Evolutionary conservation across 2,797 vertebrate species (phyloP).

Genomic region (Chanos chanos): DNA sequence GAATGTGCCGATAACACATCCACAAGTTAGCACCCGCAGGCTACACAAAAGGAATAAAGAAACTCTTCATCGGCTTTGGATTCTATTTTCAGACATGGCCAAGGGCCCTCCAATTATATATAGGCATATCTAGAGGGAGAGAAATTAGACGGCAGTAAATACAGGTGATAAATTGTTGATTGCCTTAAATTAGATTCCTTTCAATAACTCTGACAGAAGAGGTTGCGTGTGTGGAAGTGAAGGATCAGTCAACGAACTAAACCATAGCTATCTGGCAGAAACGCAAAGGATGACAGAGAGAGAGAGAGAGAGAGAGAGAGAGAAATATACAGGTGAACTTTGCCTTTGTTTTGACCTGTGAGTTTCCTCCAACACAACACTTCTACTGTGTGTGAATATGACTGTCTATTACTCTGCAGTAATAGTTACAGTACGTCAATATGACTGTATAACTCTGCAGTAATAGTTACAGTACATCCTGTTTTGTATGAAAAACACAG

Average conservation of each 20-base stretch:
- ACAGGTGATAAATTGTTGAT: constrained; percentile 41
- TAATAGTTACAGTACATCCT: no score
- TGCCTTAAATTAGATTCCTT: constrained; percentile 27
- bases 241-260: not conserved
- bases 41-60: constrained; percentile 36
- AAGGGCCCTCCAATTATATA: constrained; percentile 39
- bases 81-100: constrained; percentile 57
- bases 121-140: constrained; percentile 15
- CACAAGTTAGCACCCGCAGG: constrained; percentile 58
- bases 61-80: constrained; percentile 54
- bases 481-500: no score
- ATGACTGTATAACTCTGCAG: no score
- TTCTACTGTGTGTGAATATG: no score
- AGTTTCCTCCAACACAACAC: no score
- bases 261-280: no score
- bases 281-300: no score
- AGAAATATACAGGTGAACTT: no score
- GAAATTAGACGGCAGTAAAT: constrained; percentile 49
- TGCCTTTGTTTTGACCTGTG: no score
- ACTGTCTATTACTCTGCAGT: no score
- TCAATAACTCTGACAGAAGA: constrained; percentile 30
- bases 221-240: constrained; percentile 24
- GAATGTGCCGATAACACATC: constrained; percentile 49
- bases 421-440: no score
- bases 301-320: no score